Base-by-base conservation (phyloP, 2,888 invertebrate genomes). In the Incurvaria masculella region DNA sequence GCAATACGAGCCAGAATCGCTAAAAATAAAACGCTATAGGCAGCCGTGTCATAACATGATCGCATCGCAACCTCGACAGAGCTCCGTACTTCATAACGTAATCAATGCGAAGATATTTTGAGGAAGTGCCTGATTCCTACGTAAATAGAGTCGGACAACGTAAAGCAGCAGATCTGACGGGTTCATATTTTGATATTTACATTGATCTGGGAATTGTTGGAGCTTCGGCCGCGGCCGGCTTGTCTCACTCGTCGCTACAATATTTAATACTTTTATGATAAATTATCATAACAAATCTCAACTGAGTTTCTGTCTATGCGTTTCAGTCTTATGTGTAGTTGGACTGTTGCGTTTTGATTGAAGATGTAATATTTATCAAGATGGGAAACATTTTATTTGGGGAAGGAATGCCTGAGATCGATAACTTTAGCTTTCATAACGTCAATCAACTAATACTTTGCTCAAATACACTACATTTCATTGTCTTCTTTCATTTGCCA, bases 211-310 rank as follows among this genome's bases (percentile, higher is more conserved):
- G 33, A 33, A 33, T 33, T 33, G 33, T 33, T 33, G 33, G 33
- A n/a, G n/a, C n/a, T n/a, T n/a, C n/a, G n/a, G n/a, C 42, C 20
- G 50, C 17, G 27, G 26, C 50, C 66, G 69, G 79, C 61, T 73
- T 78, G 69, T 78, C 76, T 79, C 79, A 78, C 78, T 79, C 79
- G 72, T 68, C 79, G 74, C 68, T 69, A 68, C 66, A 73, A 79
- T 79, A 79, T 79, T 79, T 79, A 79, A 79, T 79, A 79, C 76
- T 78, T 76, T 79, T 79, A 79, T 79, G 79, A 79, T 79, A 74
- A 79, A 79, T 79, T 79, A 76, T 79, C 76, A 79, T 76, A 79
- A 79, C 79, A 79, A 75, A 75, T 75, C 75, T 66, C 62, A 64
- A 63, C 61, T n/a, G 65, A 72, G 71, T 73, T 69, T 70, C 68